These are phyloP conservation scores for Melipona bicolor DNA, from an alignment of 2,888 invertebrate species.

Conservation along the genomic window DNA sequence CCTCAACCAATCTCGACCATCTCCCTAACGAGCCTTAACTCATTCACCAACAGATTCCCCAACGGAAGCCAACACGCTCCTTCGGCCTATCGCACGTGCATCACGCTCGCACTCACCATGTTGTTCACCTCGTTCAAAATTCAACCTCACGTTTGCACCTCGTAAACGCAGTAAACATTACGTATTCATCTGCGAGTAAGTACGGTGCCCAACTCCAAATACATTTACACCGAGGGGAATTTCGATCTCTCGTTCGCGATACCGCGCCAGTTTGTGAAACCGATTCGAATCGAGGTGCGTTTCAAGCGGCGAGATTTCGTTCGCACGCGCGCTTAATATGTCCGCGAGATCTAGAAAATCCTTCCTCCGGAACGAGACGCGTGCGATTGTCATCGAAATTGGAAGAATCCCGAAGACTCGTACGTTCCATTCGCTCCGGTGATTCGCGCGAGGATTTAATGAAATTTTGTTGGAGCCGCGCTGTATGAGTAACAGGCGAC, in stretches of 20 bases:
- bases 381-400: neutral
- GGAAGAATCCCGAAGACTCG: neutral
- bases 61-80: neutral
- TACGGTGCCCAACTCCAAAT: neutral
- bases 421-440: neutral
- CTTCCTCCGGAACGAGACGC: neutral
- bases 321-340: neutral
- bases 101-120: neutral
- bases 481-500: too few species aligned
- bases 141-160: neutral
- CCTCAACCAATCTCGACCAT: neutral
- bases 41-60: neutral
- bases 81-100: neutral
- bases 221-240: neutral
- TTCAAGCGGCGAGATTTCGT: too few species aligned
- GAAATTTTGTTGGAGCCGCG: neutral
- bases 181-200: neutral
- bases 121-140: neutral
- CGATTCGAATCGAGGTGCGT: neutral
- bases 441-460: neutral
- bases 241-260: neutral
- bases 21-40: slow-evolving; percentile 8
- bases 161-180: neutral
- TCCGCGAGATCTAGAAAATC: neutral
- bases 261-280: neutral